Conservation (phyloP, 1,140 invertebrate species). For the Drosophila repletoides region DNA sequence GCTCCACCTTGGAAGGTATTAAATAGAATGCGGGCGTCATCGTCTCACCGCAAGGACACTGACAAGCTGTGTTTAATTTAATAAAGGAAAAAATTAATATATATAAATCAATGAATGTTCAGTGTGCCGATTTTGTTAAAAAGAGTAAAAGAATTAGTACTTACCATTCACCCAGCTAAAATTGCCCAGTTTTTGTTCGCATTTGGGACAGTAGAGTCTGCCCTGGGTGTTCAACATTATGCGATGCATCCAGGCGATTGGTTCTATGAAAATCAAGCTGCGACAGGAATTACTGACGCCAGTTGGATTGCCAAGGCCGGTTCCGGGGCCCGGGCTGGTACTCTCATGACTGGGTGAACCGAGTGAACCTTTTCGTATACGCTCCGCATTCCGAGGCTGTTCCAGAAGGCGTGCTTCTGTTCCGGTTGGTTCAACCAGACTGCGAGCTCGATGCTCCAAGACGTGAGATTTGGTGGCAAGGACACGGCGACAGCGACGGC, state of each 20-base stretch:
- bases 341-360: constrained; percentile 52
- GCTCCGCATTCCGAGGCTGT: constrained; percentile 72
- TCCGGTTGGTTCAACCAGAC: constrained; percentile 1
- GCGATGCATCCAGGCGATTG: constrained; percentile 91
- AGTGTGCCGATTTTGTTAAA: background rate
- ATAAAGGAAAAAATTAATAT: no score
- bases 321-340: background rate
- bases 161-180: constrained; percentile 92
- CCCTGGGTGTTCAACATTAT: constrained; percentile 88
- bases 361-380: constrained; percentile 70
- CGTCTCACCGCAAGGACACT: constrained; percentile 92
- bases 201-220: constrained; percentile 93
- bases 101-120: no score
- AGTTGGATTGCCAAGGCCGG: constrained; percentile 27
- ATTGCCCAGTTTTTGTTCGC: constrained; percentile 89
- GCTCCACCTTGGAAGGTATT: constrained; percentile 92
- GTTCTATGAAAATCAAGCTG: constrained; percentile 91
- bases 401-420: constrained; percentile 55
- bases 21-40: constrained; percentile 93
- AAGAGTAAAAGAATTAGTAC: constrained; percentile 28
- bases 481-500: constrained; percentile 90
- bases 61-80: constrained; percentile 84
- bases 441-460: constrained; percentile 85
- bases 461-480: constrained; percentile 91
- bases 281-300: constrained; percentile 84